Percentiles rank a stretch among this genome's conserved stretches.
Evolutionary conservation across 2,797 vertebrate genomes (phyloP).

Genomic region (Rhinoraja longicauda): DNA sequence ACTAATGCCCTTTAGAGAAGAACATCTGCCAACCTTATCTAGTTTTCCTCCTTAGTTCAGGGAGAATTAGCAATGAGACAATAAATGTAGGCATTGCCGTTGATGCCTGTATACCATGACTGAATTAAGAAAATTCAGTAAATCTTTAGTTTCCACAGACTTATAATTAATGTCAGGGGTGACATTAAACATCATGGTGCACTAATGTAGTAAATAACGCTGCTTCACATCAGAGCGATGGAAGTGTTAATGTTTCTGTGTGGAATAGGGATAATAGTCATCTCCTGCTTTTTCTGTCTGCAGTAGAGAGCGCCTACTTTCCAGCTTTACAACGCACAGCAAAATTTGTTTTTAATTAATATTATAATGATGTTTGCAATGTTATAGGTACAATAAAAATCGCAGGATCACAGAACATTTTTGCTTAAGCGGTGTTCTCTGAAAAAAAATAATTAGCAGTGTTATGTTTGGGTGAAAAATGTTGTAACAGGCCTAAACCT

Average conservation of each 20-base stretch:
- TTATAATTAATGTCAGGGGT: not conserved
- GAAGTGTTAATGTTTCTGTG: not conserved
- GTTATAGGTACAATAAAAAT: conserved; percentile 35
- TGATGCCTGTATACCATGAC: too few relatives aligned
- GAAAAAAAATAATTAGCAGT: conserved; percentile 38
- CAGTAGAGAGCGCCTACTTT: too few relatives aligned
- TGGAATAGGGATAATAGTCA: not conserved
- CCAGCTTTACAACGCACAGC: not conserved
- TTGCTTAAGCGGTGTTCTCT: conserved; percentile 12
- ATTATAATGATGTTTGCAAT: conserved; percentile 32
- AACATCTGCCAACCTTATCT: too few relatives aligned
- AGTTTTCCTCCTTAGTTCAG: too few relatives aligned
- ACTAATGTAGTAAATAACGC: not conserved
- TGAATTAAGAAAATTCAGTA: not conserved
- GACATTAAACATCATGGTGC: too few relatives aligned
- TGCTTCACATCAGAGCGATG: not conserved
- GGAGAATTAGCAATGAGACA: too few relatives aligned
- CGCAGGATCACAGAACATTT: conserved; percentile 21
- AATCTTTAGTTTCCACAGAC: not conserved
- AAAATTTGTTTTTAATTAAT: conserved; percentile 33
- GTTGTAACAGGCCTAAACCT: conserved; percentile 31
- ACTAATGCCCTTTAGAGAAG: too few relatives aligned
- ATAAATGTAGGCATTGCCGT: too few relatives aligned
- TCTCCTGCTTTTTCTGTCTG: not conserved
- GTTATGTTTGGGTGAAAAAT: conserved; percentile 38